Evolutionary conservation across 2,888 invertebrate species (phyloP), one percentile per base, ranked within the genome.

Genomic region (Gasteruption jaculator): DNA sequence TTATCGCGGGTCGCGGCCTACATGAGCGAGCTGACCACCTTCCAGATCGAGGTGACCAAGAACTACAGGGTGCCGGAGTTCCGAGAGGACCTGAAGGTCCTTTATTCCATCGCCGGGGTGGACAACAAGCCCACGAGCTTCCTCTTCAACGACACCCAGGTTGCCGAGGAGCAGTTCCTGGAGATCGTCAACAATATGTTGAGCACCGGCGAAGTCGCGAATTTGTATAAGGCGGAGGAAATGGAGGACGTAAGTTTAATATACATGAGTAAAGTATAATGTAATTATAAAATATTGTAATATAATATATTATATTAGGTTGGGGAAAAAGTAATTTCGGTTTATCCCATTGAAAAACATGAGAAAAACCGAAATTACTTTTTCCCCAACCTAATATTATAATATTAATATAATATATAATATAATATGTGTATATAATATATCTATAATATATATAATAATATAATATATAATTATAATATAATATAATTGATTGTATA

Each of bases 111-210:
- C 21, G 79, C 85, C 5, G 91, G 91, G 1, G 82, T 91, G 6
- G 85, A 87, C 49, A 77, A 80, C 38, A 85, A 85, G 64, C 73
- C 80, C 20, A 85, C 85, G 0, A 80, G 85, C 7, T 92, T 93
- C 71, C 78, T 92, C 46, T 90, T 93, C 73, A 84, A 82, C 62
- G 91, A 91, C 66, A 88, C 86, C 2, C 91, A 90, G 68, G 83
- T 92, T 15, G 83, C 80, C 0, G 88, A 90, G 49, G 89, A 90
- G 58, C 76, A 81, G 7, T 92, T 92, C 69, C 77, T 92, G 1
- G 92, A 92, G 73, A 86, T 92, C 53, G 79, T 93, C 43, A 92
- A 91, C 71, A 92, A 89, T 62, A 78, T 93, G 69, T 75, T 93
- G 42, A 90, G 88, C 63, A 87, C 86, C 48, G 92, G 91, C 0